Base-by-base conservation (phyloP, 1,140 invertebrate species). In the Orussus abietinus region DNA sequence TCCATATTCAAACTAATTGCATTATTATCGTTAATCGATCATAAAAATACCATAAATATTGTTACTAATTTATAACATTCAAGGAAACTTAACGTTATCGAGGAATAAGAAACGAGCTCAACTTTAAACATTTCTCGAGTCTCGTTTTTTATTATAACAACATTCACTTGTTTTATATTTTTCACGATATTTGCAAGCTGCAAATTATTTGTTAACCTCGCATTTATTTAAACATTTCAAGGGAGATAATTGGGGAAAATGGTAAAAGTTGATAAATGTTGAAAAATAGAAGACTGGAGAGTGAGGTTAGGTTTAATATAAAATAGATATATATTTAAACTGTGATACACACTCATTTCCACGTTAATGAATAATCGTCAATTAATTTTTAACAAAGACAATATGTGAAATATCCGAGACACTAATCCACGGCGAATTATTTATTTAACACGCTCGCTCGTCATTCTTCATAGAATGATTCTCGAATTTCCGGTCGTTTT, bases 321-420 rank as follows among this genome's bases (percentile, higher is more conserved):
- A 68, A 64, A 68, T 65, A 68, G 54, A 65, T 58, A 64, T 62
- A 64, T 60, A 57, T 66, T 66, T 61, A 59, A 67, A 67, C 54
- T 66, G 57, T 59, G 54, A 58, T 66, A 68, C 63, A 64, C 44
- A n/a, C n/a, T 59, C 36, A 59, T 62, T 38, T 62, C 54, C 49
- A 46, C 39, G 35, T 45, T 53, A 38, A 50, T 44, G 49, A 25
- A 48, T 49, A 32, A 43, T 43, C 46, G 51, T 51, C 40, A 38
- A 47, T 46, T 49, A 43, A 53, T 39, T 53, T 55, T 51, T 51
- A 53, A 44, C 51, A 46, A 56, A 59, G 47, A 57, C 42, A 57
- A 49, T 48, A 32, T 36, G 42, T 55, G 38, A 53, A 43, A 52
- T 38, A 32, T 52, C 17, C 2, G 12, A 55, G 55, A 39, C n/a